A percentile compares a stretch with the other conserved stretches of the same genome.
These are phyloP conservation scores for Emesis furor DNA, from an alignment of 2,888 invertebrate species.

Conservation along the genomic window DNA sequence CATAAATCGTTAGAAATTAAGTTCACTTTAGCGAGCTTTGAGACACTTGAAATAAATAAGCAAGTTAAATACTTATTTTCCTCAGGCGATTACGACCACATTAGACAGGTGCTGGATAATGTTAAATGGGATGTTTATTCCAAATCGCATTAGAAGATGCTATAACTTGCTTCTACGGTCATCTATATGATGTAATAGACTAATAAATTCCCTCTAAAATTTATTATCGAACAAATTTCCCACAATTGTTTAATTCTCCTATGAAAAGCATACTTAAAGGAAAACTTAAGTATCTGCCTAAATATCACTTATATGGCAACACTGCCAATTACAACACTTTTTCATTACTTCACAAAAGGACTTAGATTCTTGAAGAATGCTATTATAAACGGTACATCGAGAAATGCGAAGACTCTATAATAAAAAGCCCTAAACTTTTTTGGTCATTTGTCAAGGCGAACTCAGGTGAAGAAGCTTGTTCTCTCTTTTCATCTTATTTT, in stretches of 20 bases:
- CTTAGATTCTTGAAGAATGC: neutral
- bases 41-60: neutral
- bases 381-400: conserved; percentile 27
- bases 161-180: neutral
- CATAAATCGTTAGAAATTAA: conserved; percentile 28
- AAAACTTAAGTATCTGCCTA: conserved; percentile 21
- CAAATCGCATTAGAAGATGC: conserved; percentile 21
- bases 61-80: conserved; percentile 30
- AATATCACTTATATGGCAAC: conserved; percentile 32
- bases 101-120: neutral
- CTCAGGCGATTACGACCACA: conserved; percentile 27
- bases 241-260: neutral
- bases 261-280: conserved; percentile 9
- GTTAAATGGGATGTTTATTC: conserved; percentile 8
- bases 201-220: neutral
- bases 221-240: neutral
- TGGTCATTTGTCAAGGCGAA: conserved; percentile 29
- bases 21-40: neutral
- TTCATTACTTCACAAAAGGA: conserved; percentile 15
- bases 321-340: conserved; percentile 4
- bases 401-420: conserved; percentile 27
- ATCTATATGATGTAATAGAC: neutral
- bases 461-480: conserved; percentile 8
- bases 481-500: conserved; percentile 23
- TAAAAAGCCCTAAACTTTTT: conserved; percentile 29